A percentile compares a stretch with the other conserved stretches of the same genome.
phyloP scores from a whole-genome alignment of 2,113 vertebrate species.

The Gymnobelideus leadbeateri region DNA sequence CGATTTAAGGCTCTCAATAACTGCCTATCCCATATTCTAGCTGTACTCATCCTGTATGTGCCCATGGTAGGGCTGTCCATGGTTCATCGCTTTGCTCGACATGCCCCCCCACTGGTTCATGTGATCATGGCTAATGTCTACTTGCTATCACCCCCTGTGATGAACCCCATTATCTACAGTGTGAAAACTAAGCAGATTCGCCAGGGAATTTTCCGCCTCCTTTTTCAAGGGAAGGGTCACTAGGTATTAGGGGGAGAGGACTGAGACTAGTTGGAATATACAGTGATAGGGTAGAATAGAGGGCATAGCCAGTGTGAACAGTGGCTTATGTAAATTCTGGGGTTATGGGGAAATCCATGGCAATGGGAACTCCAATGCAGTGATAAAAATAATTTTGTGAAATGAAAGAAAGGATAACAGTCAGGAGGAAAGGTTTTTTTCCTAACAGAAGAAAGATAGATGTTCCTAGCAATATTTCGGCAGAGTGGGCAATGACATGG shows the following conservation, averaged over 20 bases:
- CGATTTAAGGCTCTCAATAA: constrained; percentile 51
- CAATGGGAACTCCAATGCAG: background rate
- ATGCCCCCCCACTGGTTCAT: constrained; percentile 57
- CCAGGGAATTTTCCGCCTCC: background rate
- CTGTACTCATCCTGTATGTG: constrained; percentile 55
- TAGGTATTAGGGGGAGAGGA: background rate
- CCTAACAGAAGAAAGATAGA: background rate
- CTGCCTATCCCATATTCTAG: constrained; percentile 60
- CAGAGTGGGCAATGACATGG: background rate
- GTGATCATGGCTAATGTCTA: constrained; percentile 68
- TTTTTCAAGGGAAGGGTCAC: constrained; percentile 1
- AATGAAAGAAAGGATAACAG: background rate
- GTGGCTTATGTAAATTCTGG: background rate
- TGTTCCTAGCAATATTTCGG: background rate
- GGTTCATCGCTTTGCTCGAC: constrained; percentile 55
- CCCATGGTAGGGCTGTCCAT: constrained; percentile 57
- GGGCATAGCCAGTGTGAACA: background rate
- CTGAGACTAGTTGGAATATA: background rate
- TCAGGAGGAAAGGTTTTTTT: background rate
- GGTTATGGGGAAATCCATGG: background rate
- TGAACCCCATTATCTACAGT: constrained; percentile 78
- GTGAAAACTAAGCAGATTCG: constrained; percentile 70
- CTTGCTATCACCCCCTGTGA: constrained; percentile 66
- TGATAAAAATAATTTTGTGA: background rate
- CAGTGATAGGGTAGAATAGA: background rate